These are phyloP conservation scores for Nineta flava DNA, from an alignment of 2,888 invertebrate genomes.

Conservation along the genomic window DNA sequence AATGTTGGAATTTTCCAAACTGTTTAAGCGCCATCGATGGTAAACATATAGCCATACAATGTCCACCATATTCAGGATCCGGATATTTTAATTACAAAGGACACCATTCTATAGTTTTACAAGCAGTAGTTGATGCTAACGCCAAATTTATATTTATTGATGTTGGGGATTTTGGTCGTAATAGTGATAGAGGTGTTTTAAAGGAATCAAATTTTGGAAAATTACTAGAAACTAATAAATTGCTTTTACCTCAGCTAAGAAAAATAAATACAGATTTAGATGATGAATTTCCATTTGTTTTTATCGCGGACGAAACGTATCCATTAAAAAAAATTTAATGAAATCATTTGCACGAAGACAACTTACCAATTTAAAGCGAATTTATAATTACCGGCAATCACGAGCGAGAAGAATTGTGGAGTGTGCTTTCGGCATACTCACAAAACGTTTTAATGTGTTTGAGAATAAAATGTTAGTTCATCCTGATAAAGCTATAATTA, in stretches of 20 bases:
- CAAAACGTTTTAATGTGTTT: neutral
- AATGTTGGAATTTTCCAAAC: conserved; percentile 7
- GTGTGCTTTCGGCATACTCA: neutral
- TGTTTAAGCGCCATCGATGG: conserved; percentile 7
- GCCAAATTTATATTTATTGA: conserved; percentile 14
- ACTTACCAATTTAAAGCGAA: neutral
- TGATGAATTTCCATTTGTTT: neutral
- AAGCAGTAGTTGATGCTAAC: conserved; percentile 12
- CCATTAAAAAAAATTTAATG: neutral
- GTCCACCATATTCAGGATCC: conserved; percentile 11
- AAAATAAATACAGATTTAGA: conserved; percentile 9
- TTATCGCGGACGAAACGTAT: neutral
- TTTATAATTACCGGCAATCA: neutral
- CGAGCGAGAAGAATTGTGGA: neutral
- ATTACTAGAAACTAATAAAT: conserved; percentile 8
- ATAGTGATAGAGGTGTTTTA: conserved; percentile 14
- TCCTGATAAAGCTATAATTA: neutral
- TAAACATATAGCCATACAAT: conserved; percentile 7
- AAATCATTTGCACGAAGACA: neutral
- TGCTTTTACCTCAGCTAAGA: conserved; percentile 11
- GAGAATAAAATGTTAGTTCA: neutral
- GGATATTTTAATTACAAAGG: conserved; percentile 12
- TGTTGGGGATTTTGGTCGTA: conserved; percentile 13
- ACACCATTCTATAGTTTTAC: conserved; percentile 8
- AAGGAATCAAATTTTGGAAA: conserved; percentile 12